Evolutionary conservation across 2,888 invertebrate species (phyloP).

Genomic region (Acheta domesticus): DNA sequence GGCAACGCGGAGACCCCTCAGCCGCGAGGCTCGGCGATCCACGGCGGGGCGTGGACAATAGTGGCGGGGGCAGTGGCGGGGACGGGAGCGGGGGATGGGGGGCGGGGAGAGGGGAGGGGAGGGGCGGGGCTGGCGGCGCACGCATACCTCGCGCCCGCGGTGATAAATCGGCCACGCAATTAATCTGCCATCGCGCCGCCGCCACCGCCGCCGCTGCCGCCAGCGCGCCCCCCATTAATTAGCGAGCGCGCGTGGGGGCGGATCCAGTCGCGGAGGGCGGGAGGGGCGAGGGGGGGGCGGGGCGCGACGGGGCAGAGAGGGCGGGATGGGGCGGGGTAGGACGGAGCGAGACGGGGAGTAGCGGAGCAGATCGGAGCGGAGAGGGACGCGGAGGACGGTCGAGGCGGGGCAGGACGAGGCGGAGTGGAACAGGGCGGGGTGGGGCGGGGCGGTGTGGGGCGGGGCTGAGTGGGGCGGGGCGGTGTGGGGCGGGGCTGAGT

Average conservation of each 20-base stretch:
- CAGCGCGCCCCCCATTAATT: neutral
- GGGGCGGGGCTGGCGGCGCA: neutral
- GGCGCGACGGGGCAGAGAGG: neutral
- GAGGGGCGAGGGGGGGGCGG: neutral
- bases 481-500: too few relatives aligned
- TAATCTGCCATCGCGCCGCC: slow-evolving; percentile 28
- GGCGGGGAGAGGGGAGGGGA: neutral
- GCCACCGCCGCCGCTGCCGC: neutral
- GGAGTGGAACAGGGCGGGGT: neutral
- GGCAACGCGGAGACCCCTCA: too few relatives aligned
- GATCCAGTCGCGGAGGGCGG: neutral
- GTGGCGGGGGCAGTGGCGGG: neutral
- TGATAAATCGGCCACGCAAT: slow-evolving; percentile 32
- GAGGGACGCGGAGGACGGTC: neutral
- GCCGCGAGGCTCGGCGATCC: too few relatives aligned
- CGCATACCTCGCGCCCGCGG: slow-evolving; percentile 21
- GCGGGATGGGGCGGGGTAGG: neutral
- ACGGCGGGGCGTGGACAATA: too few relatives aligned
- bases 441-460: neutral
- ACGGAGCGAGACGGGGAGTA: neutral
- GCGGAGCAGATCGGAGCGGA: neutral
- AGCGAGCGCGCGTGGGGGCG: neutral
- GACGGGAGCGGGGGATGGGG: neutral
- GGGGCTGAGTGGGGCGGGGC: neutral
- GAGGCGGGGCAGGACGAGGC: neutral